phyloP scores from a whole-genome alignment of 2,113 vertebrate species.

The Oreocharis arfaki region DNA sequence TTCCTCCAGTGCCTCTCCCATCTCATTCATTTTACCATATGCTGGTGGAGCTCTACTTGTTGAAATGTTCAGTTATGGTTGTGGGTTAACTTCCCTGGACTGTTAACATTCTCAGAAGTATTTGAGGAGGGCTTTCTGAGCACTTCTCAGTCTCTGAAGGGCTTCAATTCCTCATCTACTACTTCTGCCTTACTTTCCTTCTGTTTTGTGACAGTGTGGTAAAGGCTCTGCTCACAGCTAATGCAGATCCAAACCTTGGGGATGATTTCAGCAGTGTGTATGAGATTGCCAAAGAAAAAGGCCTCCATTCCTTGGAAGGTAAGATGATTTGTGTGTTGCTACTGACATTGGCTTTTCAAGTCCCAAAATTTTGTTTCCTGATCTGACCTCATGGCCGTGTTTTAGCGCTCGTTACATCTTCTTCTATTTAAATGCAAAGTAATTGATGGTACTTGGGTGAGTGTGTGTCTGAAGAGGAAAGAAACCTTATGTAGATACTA shows the following conservation, averaged over 20 bases:
- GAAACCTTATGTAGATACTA: not conserved
- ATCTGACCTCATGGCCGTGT: not conserved
- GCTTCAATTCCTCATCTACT: not conserved
- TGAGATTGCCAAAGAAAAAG: constrained; percentile 86
- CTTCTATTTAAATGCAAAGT: not conserved
- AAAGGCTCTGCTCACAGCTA: constrained; percentile 81
- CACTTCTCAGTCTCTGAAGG: not conserved
- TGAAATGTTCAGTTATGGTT: not conserved
- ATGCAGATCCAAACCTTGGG: constrained; percentile 88
- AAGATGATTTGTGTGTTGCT: not conserved
- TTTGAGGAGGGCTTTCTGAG: not conserved
- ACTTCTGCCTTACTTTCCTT: not conserved
- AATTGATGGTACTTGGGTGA: not conserved
- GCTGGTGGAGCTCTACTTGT: not conserved
- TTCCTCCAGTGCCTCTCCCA: not conserved
- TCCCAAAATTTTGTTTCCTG: not conserved
- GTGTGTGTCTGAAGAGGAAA: not conserved
- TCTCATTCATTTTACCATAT: not conserved
- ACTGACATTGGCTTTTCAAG: not conserved
- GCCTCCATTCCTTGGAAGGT: constrained; percentile 95
- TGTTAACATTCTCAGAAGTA: not conserved
- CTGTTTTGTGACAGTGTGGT: constrained; percentile 73
- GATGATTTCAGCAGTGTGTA: constrained; percentile 94
- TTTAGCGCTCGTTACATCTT: not conserved
- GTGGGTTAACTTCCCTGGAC: not conserved